These are phyloP conservation scores for Agrochola circellaris DNA, from an alignment of 2,888 invertebrate species.

Conservation along the genomic window DNA sequence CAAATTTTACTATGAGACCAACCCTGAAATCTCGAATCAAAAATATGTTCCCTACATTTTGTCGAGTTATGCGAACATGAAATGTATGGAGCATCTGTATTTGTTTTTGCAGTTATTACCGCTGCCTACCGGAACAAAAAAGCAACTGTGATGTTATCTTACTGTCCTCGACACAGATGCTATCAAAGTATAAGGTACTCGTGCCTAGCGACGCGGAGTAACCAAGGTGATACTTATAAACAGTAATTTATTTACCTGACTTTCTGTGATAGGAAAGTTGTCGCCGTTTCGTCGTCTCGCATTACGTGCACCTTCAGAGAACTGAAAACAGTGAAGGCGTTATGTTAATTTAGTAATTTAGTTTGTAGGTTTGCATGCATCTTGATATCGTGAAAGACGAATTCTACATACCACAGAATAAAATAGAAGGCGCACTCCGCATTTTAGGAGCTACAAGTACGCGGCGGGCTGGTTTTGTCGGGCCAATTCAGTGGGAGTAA, in stretches of 20 bases:
- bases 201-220: background rate
- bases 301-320: conserved; percentile 76
- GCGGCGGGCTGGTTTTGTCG: no score
- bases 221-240: background rate
- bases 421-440: no score
- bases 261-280: conserved; percentile 79
- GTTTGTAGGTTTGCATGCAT: background rate
- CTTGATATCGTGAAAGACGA: background rate
- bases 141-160: background rate
- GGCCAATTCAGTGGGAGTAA: no score
- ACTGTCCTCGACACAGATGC: no score
- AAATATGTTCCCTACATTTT: background rate
- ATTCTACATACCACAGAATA: background rate
- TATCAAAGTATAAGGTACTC: background rate
- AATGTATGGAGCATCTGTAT: background rate
- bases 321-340: conserved; percentile 70
- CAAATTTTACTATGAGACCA: background rate
- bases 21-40: background rate
- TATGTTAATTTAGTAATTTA: background rate
- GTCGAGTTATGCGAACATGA: background rate
- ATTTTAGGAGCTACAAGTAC: no score
- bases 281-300: conserved; percentile 75
- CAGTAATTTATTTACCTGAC: conserved; percentile 73
- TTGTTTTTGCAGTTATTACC: background rate
- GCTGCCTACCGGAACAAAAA: background rate